phyloP scores from a whole-genome alignment of 2,113 vertebrate species.

The Perca flavescens region DNA sequence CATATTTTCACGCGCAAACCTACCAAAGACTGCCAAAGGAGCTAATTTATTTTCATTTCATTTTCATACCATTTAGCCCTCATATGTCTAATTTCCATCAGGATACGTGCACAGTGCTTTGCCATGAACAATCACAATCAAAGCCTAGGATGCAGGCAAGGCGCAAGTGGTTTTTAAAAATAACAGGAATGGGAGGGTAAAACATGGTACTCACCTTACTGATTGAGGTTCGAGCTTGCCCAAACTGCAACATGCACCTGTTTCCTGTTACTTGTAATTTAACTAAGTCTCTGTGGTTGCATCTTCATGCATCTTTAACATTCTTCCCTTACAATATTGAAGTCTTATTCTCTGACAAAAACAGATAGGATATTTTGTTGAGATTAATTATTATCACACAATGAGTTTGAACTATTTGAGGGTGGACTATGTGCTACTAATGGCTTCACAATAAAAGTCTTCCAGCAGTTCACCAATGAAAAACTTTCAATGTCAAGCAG shows the following conservation, averaged over 20 bases:
- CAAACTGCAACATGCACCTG: background rate
- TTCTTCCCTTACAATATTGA: background rate
- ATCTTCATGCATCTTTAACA: background rate
- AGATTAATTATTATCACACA: background rate
- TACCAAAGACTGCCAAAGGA: background rate
- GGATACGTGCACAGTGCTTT: background rate
- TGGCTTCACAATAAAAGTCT: background rate
- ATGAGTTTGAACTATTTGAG: background rate
- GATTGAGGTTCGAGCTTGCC: background rate
- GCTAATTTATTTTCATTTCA: background rate
- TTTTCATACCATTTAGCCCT: background rate
- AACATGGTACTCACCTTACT: background rate
- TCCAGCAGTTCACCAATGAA: background rate
- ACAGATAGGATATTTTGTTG: background rate
- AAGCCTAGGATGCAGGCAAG: background rate
- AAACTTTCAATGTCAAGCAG: slow-evolving; percentile 3
- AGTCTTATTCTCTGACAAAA: background rate
- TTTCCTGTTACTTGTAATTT: background rate
- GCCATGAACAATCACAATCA: background rate
- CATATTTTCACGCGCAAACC: background rate
- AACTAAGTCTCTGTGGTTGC: background rate
- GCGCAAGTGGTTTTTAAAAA: background rate
- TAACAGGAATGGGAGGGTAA: background rate
- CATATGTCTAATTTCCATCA: background rate
- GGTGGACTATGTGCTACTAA: background rate